Base-by-base conservation (phyloP, 2,113 vertebrate genomes). In the Saccopteryx leptura region DNA sequence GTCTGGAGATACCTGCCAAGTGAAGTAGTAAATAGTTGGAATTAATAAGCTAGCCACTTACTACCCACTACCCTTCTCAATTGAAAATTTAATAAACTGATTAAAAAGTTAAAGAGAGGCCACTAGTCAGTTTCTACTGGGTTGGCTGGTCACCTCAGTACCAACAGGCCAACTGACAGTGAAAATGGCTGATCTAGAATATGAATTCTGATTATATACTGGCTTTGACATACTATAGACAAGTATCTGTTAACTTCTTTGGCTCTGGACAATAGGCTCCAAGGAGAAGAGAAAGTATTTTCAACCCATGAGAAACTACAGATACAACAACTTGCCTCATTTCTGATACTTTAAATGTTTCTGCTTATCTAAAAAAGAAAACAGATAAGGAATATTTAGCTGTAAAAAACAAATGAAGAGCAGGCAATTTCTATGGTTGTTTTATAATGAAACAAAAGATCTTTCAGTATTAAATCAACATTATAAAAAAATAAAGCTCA, bases 271-370 rank as follows among this genome's bases (percentile, higher is more conserved):
- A 83, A 93, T 56, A 92, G 79, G 81, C 5, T 90, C 78, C 54
- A 88, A 95, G 46, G 19, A 96, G 81, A 94, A 83, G 75, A 80
- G 48, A 92, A 82, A 88, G 79, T 94, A 91, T 50, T 95, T 93
- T 87, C 91, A 96, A 90, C 26, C 19, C 69, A 39, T 90, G 19
- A 96, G 68, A 88, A 95, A 90, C 88, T 85, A 95, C 4, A 94
- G 26, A 74, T 82, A 85, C 5, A 96, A 69, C 61, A 93, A 95
- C 75, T 26, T 92, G 92, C 21, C 56, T 90, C 69, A 96, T 76
- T 93, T 95, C 81, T 86, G 81, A 92, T 81, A 96, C 74, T 80
- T 72, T 96, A 96, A 95, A 96, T 71, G 60, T 84, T 93, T 89
- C 75, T 96, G 79, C 13, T 95, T 95, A 94, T 91, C 81, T 95